These are phyloP conservation scores for Mimas tiliae DNA, from an alignment of 2,888 invertebrate species.

Conservation along the genomic window DNA sequence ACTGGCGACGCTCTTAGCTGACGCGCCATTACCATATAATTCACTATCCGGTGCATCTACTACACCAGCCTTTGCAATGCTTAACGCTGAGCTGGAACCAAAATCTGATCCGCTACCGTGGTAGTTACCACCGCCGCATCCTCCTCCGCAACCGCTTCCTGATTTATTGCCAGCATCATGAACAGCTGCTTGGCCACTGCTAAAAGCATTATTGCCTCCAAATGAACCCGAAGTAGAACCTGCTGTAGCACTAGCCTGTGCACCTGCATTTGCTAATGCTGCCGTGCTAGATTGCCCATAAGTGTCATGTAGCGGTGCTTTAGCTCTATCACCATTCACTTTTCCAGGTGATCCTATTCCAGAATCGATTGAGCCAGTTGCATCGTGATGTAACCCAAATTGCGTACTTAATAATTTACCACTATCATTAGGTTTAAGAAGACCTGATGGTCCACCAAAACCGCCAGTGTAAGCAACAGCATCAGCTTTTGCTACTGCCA, in stretches of 20 bases:
- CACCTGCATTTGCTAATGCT: slow-evolving; percentile 30
- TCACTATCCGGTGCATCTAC: slow-evolving; percentile 13
- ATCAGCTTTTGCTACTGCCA: slow-evolving; percentile 49
- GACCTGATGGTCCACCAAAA: slow-evolving; percentile 77
- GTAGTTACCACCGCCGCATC: slow-evolving; percentile 43
- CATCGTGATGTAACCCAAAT: slow-evolving; percentile 31
- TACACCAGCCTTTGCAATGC: slow-evolving; percentile 16
- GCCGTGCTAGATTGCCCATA: slow-evolving; percentile 25
- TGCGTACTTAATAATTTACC: slow-evolving; percentile 49
- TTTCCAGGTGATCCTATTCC: slow-evolving; percentile 31
- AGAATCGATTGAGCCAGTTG: background rate
- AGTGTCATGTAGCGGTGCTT: background rate
- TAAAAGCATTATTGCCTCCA: slow-evolving; percentile 36
- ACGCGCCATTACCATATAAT: background rate
- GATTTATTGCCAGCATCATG: slow-evolving; percentile 39
- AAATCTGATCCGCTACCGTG: slow-evolving; percentile 25
- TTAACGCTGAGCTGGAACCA: slow-evolving; percentile 8
- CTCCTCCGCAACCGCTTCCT: slow-evolving; percentile 52
- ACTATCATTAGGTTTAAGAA: slow-evolving; percentile 66
- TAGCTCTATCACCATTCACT: slow-evolving; percentile 38
- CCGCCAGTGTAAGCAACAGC: slow-evolving; percentile 68
- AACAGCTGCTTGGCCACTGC: slow-evolving; percentile 35
- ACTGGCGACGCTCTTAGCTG: slow-evolving; percentile 59
- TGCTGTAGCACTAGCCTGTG: slow-evolving; percentile 53
- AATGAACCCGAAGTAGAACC: slow-evolving; percentile 48